Conservation (phyloP, 2,888 invertebrate genomes). For the Prosapia bicincta region DNA sequence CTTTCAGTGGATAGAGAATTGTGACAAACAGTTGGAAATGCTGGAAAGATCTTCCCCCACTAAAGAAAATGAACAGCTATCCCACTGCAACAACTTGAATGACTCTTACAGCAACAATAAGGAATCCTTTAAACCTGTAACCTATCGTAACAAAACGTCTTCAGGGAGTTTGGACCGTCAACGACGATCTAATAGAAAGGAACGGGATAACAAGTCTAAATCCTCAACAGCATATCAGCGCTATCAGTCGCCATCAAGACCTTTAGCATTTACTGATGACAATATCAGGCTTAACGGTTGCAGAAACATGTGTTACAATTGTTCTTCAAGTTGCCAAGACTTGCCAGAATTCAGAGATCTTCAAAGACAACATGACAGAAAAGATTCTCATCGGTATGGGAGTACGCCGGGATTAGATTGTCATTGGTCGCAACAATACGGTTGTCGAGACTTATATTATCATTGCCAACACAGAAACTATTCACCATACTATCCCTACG, state of each 20-base stretch:
- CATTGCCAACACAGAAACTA: constrained; percentile 14
- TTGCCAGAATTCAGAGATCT: constrained; percentile 9
- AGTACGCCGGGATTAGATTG: constrained; percentile 26
- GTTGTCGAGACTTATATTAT: constrained; percentile 4
- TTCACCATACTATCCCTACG: constrained; percentile 16
- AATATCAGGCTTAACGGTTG: constrained; percentile 32
- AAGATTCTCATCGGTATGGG: constrained; percentile 22
- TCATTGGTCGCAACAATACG: constrained; percentile 18
- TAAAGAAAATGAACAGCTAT: constrained; percentile 10
- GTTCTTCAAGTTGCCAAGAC: constrained; percentile 24
- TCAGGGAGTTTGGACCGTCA: constrained; percentile 54
- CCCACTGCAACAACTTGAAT: neutral
- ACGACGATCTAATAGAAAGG: constrained; percentile 52
- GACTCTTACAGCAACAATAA: constrained; percentile 1
- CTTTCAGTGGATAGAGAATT: constrained; percentile 62
- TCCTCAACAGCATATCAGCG: constrained; percentile 50
- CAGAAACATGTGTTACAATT: constrained; percentile 27
- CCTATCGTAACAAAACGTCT: constrained; percentile 24
- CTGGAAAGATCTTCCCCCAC: neutral
- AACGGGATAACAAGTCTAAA: constrained; percentile 62
- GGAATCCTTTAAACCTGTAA: constrained; percentile 3
- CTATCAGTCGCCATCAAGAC: constrained; percentile 34
- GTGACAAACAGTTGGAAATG: constrained; percentile 16
- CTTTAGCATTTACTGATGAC: constrained; percentile 7
- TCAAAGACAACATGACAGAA: constrained; percentile 3